A percentile compares a stretch with the other conserved stretches of the same genome.
These are phyloP conservation scores for Hydropsyche betteni DNA, from an alignment of 2,888 invertebrate genomes.

Conservation along the genomic window DNA sequence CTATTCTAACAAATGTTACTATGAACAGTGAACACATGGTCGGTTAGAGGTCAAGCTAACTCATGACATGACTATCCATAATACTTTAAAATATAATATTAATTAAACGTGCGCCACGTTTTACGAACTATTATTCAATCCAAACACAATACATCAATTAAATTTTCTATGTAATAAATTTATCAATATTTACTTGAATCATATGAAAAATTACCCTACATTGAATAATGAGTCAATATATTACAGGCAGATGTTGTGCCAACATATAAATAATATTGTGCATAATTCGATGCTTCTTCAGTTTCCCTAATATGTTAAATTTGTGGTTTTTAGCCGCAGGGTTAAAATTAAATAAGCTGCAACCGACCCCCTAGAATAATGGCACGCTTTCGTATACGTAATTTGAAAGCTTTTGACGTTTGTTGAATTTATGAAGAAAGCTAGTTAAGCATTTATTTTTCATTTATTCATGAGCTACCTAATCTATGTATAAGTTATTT, in stretches of 20 bases:
- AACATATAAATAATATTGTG: neutral
- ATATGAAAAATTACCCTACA: neutral
- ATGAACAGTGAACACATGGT: slow-evolving; percentile 19
- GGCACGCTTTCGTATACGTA: neutral
- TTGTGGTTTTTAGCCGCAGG: neutral
- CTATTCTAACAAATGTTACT: slow-evolving; percentile 19
- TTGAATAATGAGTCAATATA: neutral
- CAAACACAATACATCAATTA: no score
- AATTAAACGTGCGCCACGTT: no score
- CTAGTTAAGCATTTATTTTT: neutral
- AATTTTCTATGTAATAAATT: no score
- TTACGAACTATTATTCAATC: no score
- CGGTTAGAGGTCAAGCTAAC: slow-evolving; percentile 13
- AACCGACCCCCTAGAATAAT: neutral
- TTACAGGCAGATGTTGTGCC: slow-evolving; percentile 13
- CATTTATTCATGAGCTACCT: neutral
- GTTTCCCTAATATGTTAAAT: slow-evolving; percentile 11
- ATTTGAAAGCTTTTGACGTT: neutral
- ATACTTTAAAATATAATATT: no score
- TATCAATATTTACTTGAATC: neutral
- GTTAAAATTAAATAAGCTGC: neutral
- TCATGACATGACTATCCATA: slow-evolving; percentile 8
- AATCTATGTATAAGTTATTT: no score
- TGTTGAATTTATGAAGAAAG: slow-evolving; percentile 1
- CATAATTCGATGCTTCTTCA: slow-evolving; percentile 13